Evolutionary conservation across 2,113 vertebrate genomes (phyloP), one percentile per base, ranked within the genome.

Genomic region (Sinocyclocheilus anophthalmus): DNA sequence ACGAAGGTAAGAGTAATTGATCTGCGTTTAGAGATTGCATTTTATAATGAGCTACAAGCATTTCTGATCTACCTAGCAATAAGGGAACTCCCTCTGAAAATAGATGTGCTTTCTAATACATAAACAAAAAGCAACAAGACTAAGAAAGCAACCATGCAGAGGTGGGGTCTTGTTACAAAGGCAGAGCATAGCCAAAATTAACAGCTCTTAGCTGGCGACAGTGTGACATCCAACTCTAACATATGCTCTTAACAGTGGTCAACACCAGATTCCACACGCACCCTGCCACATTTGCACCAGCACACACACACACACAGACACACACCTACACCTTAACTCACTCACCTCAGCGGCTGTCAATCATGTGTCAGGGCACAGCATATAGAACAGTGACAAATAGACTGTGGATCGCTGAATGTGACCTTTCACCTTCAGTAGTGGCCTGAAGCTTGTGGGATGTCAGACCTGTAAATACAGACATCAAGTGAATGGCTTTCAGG

Each of bases 101-200:
- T 93, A 94, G 80, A 67, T 12, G 14, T 5, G 26, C 7, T 81
- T 63, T 63, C 57, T 24, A 72, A 69, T 39, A 16, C 33, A 65
- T 3, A 20, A 20, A 37, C 45, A 50, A 61, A 85, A 61, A 63
- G 45, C 59, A 50, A 53, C 18, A 16, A 55, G 42, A 79, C 76
- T 59, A 50, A 18, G 26, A 85, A 78, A 83, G 81, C 5, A 30
- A 2, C 72, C 73, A 83, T 18, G 48, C 45, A 8, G 37, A 50
- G 33, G 33, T 69, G 77, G 20, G 12, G 24, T 89, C 75, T 20
- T 18, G 83, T 87, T 89, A 76, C 86, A 83, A 89, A 88, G 92
- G 87, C 90, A 89, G 92, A 92, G 92, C 85, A 84, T 91, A 91
- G 91, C 90, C 93, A 94, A 96, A 96, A 95, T 95, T 91, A 96